phyloP scores from a whole-genome alignment of 1,140 invertebrate species.

The Zophobas atratus region DNA sequence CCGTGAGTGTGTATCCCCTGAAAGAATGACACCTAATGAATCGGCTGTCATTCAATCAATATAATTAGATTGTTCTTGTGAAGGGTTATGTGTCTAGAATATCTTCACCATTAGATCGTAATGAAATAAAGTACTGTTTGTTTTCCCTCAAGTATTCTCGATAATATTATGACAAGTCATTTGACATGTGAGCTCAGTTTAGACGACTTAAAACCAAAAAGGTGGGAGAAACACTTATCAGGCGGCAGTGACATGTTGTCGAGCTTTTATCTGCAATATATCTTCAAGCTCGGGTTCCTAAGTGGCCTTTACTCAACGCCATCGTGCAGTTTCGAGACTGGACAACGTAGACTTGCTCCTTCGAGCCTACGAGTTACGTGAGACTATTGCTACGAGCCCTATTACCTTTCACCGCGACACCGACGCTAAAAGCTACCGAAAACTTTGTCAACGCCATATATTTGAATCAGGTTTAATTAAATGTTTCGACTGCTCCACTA shows the following conservation, averaged over 20 bases:
- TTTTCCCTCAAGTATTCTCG: conserved; percentile 54
- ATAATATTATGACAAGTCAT: conserved; percentile 34
- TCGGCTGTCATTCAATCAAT: conserved; percentile 69
- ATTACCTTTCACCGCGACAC: conserved; percentile 19
- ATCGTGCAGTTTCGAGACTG: conserved; percentile 30
- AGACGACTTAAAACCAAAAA: conserved; percentile 23
- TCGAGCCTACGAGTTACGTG: conserved; percentile 46
- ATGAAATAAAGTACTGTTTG: conserved; percentile 66
- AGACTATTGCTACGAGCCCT: conserved; percentile 44
- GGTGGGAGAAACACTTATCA: conserved; percentile 42
- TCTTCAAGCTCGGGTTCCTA: conserved; percentile 47
- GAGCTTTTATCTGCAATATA: conserved; percentile 50
- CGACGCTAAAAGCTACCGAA: conserved; percentile 17
- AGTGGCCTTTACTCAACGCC: conserved; percentile 48
- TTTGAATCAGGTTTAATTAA: conserved; percentile 36
- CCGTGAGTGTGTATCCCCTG: conserved; percentile 54
- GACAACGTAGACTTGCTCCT: conserved; percentile 40
- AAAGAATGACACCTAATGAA: conserved; percentile 68
- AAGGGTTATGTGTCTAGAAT: conserved; percentile 67
- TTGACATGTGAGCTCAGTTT: conserved; percentile 31
- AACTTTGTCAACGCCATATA: conserved; percentile 43
- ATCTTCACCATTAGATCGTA: conserved; percentile 64
- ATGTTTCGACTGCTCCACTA: conserved; percentile 5
- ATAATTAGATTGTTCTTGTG: conserved; percentile 67
- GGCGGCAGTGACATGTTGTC: conserved; percentile 42